Evolutionary conservation across 2,797 vertebrate genomes (phyloP).

Genomic region (Amniataba percoides): DNA sequence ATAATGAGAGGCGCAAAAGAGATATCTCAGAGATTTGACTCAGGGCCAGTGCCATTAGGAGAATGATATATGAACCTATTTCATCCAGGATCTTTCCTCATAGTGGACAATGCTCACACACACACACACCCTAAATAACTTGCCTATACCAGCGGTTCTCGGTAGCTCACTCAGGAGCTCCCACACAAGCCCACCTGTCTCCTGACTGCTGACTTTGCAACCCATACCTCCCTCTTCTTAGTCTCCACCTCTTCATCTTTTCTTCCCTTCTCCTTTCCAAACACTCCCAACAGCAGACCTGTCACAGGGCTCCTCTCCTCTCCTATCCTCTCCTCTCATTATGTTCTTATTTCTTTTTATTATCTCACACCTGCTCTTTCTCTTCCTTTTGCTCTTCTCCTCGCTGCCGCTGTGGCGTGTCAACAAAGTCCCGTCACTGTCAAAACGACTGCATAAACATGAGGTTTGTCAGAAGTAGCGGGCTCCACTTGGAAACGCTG

Average conservation of each 20-base stretch:
- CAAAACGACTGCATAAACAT: constrained; percentile 45
- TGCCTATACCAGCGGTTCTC: constrained; percentile 14
- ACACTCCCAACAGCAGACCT: constrained; percentile 37
- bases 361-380: constrained; percentile 29
- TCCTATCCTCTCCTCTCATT: constrained; percentile 36
- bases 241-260: constrained; percentile 42
- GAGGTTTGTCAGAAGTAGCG: constrained; percentile 30
- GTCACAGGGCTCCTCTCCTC: constrained; percentile 25
- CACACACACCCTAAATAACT: constrained; percentile 19
- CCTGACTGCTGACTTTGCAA: constrained; percentile 69
- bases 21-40: constrained; percentile 69
- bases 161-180: constrained; percentile 25
- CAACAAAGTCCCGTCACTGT: constrained; percentile 51
- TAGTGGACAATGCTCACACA: constrained; percentile 37
- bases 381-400: background rate
- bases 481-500: constrained; percentile 30
- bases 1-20: constrained; percentile 69
- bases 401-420: constrained; percentile 9
- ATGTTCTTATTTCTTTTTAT: constrained; percentile 2
- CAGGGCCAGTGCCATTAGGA: constrained; percentile 70
- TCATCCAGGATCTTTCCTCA: constrained; percentile 60
- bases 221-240: constrained; percentile 37
- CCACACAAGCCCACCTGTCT: constrained; percentile 39
- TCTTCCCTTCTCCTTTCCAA: constrained; percentile 39
- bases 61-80: constrained; percentile 75